Evolutionary conservation across 1,140 invertebrate species (phyloP).

Genomic region (Branchinecta lynchi): DNA sequence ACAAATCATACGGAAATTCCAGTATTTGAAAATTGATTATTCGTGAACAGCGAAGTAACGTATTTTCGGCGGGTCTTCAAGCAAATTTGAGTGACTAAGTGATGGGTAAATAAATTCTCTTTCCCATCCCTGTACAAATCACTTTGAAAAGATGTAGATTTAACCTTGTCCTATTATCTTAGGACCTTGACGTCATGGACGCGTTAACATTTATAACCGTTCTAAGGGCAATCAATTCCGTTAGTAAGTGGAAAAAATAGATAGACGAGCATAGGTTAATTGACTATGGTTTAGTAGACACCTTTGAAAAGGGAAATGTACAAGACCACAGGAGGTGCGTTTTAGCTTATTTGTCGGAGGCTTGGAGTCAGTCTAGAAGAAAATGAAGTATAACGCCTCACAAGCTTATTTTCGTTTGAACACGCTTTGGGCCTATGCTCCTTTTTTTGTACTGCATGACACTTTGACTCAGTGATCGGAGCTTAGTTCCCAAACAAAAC

Average conservation of each 20-base stretch:
- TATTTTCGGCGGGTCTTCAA: too few species aligned
- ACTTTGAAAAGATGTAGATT: too few species aligned
- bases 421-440: slow-evolving; percentile 3
- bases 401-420: neutral
- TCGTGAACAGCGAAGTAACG: too few species aligned
- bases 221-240: too few species aligned
- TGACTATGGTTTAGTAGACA: neutral
- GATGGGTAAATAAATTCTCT: too few species aligned
- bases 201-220: neutral
- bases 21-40: too few species aligned
- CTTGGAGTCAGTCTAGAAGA: neutral
- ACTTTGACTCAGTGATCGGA: slow-evolving; percentile 5
- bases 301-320: slow-evolving; percentile 1
- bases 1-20: too few species aligned
- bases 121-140: too few species aligned
- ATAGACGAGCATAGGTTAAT: neutral
- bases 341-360: slow-evolving; percentile 1
- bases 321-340: slow-evolving; percentile 4
- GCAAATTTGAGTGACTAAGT: too few species aligned
- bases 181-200: too few species aligned
- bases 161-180: too few species aligned
- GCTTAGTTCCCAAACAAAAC: slow-evolving; percentile 9
- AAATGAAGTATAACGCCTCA: slow-evolving; percentile 2
- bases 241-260: neutral
- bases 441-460: slow-evolving; percentile 1